A percentile compares a stretch with the other conserved stretches of the same genome.
Conservation (phyloP, 1,140 invertebrate species). For the Ostrea denselamellosa region DNA sequence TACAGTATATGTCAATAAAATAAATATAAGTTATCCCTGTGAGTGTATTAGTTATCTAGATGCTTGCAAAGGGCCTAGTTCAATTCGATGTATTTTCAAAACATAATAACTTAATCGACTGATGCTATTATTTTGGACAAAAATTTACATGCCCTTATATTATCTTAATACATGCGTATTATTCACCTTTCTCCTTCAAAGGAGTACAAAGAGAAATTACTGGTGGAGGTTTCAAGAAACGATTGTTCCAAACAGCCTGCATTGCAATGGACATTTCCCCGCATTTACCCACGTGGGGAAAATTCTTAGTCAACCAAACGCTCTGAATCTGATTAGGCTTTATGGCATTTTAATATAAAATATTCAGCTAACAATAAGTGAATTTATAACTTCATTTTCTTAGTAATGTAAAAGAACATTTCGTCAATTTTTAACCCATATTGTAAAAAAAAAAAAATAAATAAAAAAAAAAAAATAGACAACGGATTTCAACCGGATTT, state of each 20-base stretch:
- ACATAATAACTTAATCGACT: too few relatives aligned
- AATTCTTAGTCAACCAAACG: background rate
- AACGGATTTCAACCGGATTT: background rate
- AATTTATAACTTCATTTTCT: background rate
- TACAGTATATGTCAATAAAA: too few relatives aligned
- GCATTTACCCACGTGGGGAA: background rate
- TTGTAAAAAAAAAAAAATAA: background rate
- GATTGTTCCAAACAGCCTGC: constrained; percentile 9
- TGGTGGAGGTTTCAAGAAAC: background rate
- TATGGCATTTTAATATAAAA: background rate
- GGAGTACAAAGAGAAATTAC: background rate
- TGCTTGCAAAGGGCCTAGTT: too few relatives aligned
- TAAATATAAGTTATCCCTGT: too few relatives aligned
- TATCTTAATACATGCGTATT: too few relatives aligned
- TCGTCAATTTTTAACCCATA: background rate
- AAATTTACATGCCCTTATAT: too few relatives aligned
- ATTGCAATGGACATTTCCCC: too few relatives aligned
- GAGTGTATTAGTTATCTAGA: too few relatives aligned
- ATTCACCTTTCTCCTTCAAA: background rate
- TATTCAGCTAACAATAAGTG: background rate
- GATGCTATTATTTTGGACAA: too few relatives aligned
- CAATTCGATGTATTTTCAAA: too few relatives aligned
- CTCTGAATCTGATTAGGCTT: background rate
- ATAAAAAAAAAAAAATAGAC: background rate
- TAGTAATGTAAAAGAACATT: background rate